These are phyloP conservation scores for Axis porcinus DNA, from an alignment of 2,113 vertebrate species.

Conservation along the genomic window DNA sequence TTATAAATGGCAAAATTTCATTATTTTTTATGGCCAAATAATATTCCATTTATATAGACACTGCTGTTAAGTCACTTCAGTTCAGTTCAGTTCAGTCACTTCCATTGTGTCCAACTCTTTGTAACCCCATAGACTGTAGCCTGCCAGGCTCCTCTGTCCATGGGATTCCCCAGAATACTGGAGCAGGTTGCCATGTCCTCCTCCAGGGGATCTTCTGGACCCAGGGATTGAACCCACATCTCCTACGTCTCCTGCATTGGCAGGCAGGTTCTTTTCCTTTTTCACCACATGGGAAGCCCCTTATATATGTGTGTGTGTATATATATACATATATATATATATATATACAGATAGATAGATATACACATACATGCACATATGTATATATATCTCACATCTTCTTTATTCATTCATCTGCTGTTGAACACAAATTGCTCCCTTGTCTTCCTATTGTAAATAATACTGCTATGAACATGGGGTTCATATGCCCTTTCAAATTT, in stretches of 20 bases:
- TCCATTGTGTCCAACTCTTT: background rate
- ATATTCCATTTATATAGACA: background rate
- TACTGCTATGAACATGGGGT: background rate
- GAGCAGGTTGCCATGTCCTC: background rate
- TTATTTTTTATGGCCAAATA: background rate
- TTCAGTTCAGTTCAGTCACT: background rate
- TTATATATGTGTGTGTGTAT: background rate
- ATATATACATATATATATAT: background rate
- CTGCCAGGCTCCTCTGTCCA: accelerated
- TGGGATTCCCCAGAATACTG: background rate
- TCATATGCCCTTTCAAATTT: background rate
- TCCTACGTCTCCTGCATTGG: background rate
- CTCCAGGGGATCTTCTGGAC: background rate
- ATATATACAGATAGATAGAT: background rate
- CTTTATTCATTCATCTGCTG: background rate
- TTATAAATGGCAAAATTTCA: background rate
- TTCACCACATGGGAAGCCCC: background rate
- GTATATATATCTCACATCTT: background rate
- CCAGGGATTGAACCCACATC: background rate
- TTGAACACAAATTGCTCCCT: background rate
- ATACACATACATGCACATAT: background rate
- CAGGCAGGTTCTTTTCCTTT: background rate
- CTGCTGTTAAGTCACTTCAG: background rate
- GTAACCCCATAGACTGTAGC: background rate
- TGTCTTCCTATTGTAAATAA: background rate